Evolutionary conservation across 2,113 vertebrate genomes (phyloP), one percentile per base, ranked within the genome.

Genomic region (Odocoileus virginianus): DNA sequence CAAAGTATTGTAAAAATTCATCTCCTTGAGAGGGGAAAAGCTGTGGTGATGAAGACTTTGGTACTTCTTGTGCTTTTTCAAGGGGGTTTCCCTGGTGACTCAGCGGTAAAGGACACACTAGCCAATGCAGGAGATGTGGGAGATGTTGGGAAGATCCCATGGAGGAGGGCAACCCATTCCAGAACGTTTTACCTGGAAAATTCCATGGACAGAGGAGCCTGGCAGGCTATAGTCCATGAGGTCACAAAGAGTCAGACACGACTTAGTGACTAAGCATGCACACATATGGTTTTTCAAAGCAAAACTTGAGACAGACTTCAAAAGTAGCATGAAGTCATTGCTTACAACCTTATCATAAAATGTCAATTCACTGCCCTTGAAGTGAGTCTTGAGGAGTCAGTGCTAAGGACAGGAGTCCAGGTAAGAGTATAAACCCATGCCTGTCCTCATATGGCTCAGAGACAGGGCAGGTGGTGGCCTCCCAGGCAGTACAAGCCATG

Each of bases 301-400:
- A 76, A 81, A 96, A 52, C 36, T 89, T 74, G 78, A 96, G 28
- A 93, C 30, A 93, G 45, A 74, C 23, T 67, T 92, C 27, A 58
- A 91, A 81, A 94, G 19, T 15, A 94, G 17, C 27, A 76, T 71
- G 43, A 67, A 91, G 28, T 10, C 60, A 87, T 67, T 78, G 5
- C 52, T 57, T 81, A 30, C 27, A 74, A 79, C 2, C 1, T 45
- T 81, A 27, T 78, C 9, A 81, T 81, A 95, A 95, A 57, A 71
- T 83, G n/a, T 85, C 23, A 61, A 71, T 23, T 91, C 47, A 40
- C 45, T 47, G 61, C 25, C 47, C 54, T 89, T 90, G 14, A 28
- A 47, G 21, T 83, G 25, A 61, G 40, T 43, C 27, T n/a, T 55
- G 23, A 12, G 28, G 33, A 36, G 30, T 64, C 27, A 52, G 5